Conservation (phyloP, 2,888 invertebrate species). For the Petrolisthes manimaculis region DNA sequence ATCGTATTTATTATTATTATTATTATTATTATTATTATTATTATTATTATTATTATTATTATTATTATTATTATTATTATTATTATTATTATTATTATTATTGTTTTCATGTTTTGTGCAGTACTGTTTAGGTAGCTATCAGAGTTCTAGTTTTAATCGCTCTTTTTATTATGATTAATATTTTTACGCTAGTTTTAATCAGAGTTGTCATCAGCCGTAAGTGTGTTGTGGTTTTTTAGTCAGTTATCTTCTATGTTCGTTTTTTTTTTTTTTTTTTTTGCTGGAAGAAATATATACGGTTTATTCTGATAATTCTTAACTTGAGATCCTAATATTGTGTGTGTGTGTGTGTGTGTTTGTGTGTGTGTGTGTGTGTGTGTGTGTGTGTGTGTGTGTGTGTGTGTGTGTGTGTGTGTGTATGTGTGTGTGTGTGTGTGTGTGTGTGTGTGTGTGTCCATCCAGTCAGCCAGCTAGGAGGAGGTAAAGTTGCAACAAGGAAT, state of each 20-base stretch:
- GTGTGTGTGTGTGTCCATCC: neutral
- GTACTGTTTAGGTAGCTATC: no score
- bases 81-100: neutral
- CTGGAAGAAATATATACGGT: neutral
- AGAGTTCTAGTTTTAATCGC: no score
- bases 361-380: neutral
- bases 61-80: neutral
- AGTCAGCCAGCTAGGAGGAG: no score
- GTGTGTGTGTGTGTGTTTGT: neutral
- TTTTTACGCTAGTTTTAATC: no score
- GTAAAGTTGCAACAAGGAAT: neutral
- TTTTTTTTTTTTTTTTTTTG: neutral
- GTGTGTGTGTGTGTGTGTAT: neutral
- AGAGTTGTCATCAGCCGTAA: no score
- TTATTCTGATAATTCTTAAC: neutral
- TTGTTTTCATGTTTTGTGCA: no score
- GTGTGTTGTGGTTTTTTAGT: neutral
- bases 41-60: neutral
- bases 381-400: neutral
- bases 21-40: neutral
- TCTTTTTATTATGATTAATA: no score
- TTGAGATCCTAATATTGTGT: neutral
- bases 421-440: neutral
- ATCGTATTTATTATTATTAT: neutral
- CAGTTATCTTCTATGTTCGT: neutral